Evolutionary conservation across 2,113 vertebrate species (phyloP), one percentile per base, ranked within the genome.

Genomic region (Rallus limicola): DNA sequence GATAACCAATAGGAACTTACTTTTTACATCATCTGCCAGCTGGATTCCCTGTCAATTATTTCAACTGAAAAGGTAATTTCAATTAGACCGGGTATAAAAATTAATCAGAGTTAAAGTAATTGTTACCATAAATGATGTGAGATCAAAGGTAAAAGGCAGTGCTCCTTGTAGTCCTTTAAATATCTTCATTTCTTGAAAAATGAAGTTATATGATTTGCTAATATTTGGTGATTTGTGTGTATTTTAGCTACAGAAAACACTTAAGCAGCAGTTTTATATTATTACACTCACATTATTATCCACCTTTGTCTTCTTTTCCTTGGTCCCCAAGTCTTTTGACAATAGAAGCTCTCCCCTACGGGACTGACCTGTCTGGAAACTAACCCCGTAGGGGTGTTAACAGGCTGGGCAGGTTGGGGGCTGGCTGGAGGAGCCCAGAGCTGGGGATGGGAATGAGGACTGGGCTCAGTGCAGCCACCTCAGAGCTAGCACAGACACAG

Each of bases 341-440:
- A 7, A 21, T 28, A 64, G 58, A 8, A 86, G 6, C 42, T 71
- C 21, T 63, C 5, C 12, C 29, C 9, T 21, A 13, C 50, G 11
- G 11, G 21, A 46, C 16, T 65, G n/a, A 50, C 10, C 20, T 59
- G 18, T 4, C 18, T 82, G 80, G 31, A 86, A 86, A 71, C 15
- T 4, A 16, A 67, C 3, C 6, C 6, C 34, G 38, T n/a, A 44
- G 9, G 5, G 16, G 5, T 8, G 4, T 56, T 69, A 62, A 65
- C 13, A 44, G 25, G 20, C 21, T 67, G 58, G 16, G 8, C 8
- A 79, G 23, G 25, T 20, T 23, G 2, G 3, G 18, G 0, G 1
- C 13, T 48, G 71, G 10, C 11, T 11, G 6, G 18, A 68, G n/a
- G 11, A 94, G 10, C 9, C 21, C 34, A 42, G 13, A 6, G 13